Evolutionary conservation across 1,140 invertebrate genomes (phyloP), one percentile per base, ranked within the genome.

Genomic region (Berghia stephanieae): DNA sequence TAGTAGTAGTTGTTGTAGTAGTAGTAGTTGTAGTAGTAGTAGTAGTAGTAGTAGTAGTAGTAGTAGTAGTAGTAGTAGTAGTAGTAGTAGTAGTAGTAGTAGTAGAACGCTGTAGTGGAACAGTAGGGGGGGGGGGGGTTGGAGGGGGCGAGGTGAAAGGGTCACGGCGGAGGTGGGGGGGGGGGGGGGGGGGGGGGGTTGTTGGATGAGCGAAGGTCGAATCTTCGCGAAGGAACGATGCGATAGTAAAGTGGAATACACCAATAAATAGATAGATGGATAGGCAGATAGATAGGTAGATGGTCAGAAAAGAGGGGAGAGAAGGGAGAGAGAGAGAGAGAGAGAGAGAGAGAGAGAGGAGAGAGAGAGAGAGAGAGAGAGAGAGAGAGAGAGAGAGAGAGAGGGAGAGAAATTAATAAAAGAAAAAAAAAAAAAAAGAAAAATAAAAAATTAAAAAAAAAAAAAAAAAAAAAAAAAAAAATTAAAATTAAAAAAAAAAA

Each of bases 321-420:
- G 16, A 49, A 55, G 44, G 44, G 3, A 55, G 44, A 1, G 42
- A 31, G 43, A 55, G 36, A 4, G 44, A 73, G 44, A 5, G 1
- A 52, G 21, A 52, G 55, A 46, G n/a, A 31, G 34, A 55, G 36
- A 40, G 46, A 24, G 52, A 44, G 55, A 31, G 49, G 44, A 46
- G 34, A 16, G 63, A 36, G 63, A 13, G 44, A 67, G 10, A 38
- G 27, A 68, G 24, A 49, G 40, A 40, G 13, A 24, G 31, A 70
- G 67, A 34, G 44, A n/a, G 8, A 38, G 40, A 2, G 43, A 18
- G 16, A 36, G 24, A 63, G 24, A 31, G 36, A 66, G 31, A 40
- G 43, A 60, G 31, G 43, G 42, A 76, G 27, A 63, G 27, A 71
- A n/a, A 55, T 24, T 27, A 42, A 71, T 27, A 57, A 42, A 70